Base-by-base conservation (phyloP, 1,140 invertebrate species). In the Saccostrea cuccullata region DNA sequence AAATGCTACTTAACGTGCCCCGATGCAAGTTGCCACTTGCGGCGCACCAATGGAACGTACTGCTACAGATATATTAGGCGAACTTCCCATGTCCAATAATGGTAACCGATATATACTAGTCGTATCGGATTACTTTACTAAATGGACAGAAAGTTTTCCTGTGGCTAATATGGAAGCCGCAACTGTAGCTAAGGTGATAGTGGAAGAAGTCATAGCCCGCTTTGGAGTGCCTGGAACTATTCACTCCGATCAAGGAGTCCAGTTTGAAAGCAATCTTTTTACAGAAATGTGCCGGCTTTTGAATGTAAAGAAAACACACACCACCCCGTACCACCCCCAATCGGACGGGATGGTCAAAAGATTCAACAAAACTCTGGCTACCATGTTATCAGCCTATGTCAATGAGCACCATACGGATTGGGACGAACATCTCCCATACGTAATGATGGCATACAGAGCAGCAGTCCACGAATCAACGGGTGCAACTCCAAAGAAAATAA, bases 171-270 rank as follows among this genome's bases (percentile, higher is more conserved):
- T 73, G 40, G 70, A 86, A 56, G 15, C 86, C 30, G 30, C 26
- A 47, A 86, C 86, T 12, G 70, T 86, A 26, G 86, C 86, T 67
- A 60, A n/a, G 36, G 60, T 77, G 20, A 60, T 90, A 20, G 85
- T 89, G 23, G 82, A 94, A n/a, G 88, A 92, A 20, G 83, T 95
- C 26, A 92, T 90, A 77, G 47, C 64, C 8, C 56, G 86, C 17
- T 85, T 85, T 82, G 89, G 89, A 13, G 58, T 83, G 26, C 89
- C 89, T 17, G 30, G 15, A 8, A 15, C 82, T n/a, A 89, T 89
- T n/a, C 86, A 89, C 67, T 84, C 58, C 17, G 89, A 89, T 55
- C 89, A 88, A 60, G 89, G 89, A 58, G 23, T 82, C 20, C 73
- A 89, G 20, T 89, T 84, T 55, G 86, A 89, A 70, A 82, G 64